Base-by-base conservation (phyloP, 2,113 vertebrate species). In the Ranitomeya imitator region DNA sequence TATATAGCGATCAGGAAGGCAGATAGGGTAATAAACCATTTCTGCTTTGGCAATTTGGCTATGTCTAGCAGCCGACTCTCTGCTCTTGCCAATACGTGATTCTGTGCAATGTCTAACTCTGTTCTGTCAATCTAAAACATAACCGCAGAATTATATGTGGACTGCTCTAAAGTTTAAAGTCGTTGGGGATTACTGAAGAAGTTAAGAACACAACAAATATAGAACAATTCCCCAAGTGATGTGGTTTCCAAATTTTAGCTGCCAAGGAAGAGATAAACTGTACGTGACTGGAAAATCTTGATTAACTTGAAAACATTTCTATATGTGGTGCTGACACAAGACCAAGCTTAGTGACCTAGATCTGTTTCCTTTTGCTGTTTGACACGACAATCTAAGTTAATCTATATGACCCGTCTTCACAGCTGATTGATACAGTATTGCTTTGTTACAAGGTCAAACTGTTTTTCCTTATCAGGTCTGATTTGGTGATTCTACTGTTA, bases 311-410 rank as follows among this genome's bases (percentile, higher is more conserved):
- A 37, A 31, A 61, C 31, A 15, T 37, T 63, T 51, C 26, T 82
- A 21, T 82, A 37, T 12, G 60, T 14, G 55, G 19, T 12, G 37
- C 80, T n/a, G 60, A 83, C 60, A 83, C 31, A 14, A 61, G 37
- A 37, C 80, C 31, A 52, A 31, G 8, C 19, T 12, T n/a, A 11
- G 80, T 63, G 80, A 83, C 80, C 80, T 65, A 83, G 11, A 65
- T 83, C 60, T 63, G 19, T 65, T 51, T 65, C 31, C 18, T 45
- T 57, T 80, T 80, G 79, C 59, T 80, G 79, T 59, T 80, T 60
- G 14, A 79, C 21, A 79, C n/a, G 23, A 31, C 55, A 31, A 80
- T 80, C 13, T 80, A 23, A 59, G 14, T 11, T 59, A 80, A 80
- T 80, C 79, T 31, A 18, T 80, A 80, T 16, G 26, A 18, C 23